Evolutionary conservation across 1,140 invertebrate genomes (phyloP), one percentile per base, ranked within the genome.

Genomic region (Aphelenchoides fujianensis): DNA sequence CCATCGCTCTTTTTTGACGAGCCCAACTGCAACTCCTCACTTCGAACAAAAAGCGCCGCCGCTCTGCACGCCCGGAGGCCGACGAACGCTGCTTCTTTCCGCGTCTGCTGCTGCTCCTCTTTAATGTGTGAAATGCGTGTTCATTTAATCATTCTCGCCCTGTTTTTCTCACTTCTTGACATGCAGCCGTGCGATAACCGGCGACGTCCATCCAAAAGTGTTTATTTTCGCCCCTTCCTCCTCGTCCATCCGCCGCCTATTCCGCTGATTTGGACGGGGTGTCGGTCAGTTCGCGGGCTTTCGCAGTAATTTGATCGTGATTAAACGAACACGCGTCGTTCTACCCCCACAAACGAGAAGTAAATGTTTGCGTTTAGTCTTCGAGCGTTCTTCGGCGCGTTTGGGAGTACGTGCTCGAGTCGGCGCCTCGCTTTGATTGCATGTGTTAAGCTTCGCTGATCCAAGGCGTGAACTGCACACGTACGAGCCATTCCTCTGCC

Each of bases 121-220:
- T 48, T 48, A 48, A 48, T 48, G 41, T 48, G 41, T 48, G 12
- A 48, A 48, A 48, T 16, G 23, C 23, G 41, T 48, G 41, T 48
- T 48, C 41, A 48, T 48, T 48, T 48, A 48, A 48, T 48, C 41
- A 48, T 48, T 48, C 41, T 48, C 41, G 41, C 41, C 41, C 41
- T 48, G 41, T 48, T 48, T 48, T 48, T 48, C 41, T 48, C 41
- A 48, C 41, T 48, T 48, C 41, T 48, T 48, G 41, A 48, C 41
- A 48, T 48, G 41, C 41, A 48, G 12, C 41, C 41, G 41, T n/a
- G 12, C 41, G 41, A 48, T 48, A 48, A 48, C 41, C 41, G n/a
- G 41, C 41, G 41, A 48, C 41, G 41, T 48, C 41, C 41, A 48
- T 23, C 12, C 41, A 48, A 48, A 48, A 48, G 12, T 48, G 41